These are phyloP conservation scores for Caerostris darwini DNA, from an alignment of 1,140 invertebrate genomes.

Conservation along the genomic window DNA sequence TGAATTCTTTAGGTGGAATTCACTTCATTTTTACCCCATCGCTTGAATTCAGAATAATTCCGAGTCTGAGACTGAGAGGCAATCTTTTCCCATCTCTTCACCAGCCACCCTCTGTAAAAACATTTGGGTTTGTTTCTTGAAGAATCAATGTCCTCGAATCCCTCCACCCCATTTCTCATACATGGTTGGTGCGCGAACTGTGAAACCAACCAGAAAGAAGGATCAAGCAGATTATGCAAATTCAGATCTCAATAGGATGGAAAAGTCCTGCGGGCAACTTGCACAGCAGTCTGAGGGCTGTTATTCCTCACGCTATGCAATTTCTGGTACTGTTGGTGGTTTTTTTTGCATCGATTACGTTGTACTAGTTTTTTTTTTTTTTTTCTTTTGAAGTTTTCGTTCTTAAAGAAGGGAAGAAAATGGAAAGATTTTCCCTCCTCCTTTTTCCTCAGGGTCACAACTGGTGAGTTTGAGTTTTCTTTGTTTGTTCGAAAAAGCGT, in stretches of 20 bases:
- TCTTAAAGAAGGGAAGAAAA: background rate
- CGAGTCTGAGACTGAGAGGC: background rate
- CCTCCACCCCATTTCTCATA: slow-evolving; percentile 35
- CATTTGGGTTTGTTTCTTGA: slow-evolving; percentile 25
- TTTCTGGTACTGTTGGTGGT: background rate
- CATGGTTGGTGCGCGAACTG: background rate
- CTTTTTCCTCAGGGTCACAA: background rate
- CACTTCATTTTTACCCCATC: background rate
- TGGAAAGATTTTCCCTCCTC: background rate
- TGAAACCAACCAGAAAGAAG: slow-evolving; percentile 62
- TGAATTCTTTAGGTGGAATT: background rate
- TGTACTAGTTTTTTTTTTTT: no score
- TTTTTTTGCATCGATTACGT: slow-evolving; percentile 7
- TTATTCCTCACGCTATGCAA: no score
- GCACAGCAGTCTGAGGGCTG: background rate
- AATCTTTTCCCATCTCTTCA: background rate
- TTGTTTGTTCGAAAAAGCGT: background rate
- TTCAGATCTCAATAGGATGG: slow-evolving; percentile 54
- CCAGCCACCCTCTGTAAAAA: background rate
- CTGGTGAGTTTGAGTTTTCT: slow-evolving; percentile 26
- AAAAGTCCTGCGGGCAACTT: background rate
- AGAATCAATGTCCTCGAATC: slow-evolving; percentile 24
- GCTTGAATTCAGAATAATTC: slow-evolving; percentile 14
- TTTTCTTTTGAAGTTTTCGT: background rate
- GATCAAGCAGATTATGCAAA: slow-evolving; percentile 63